Evolutionary conservation across 1,140 invertebrate species (phyloP), one percentile per base, ranked within the genome.

Genomic region (Solenopsis fugax): DNA sequence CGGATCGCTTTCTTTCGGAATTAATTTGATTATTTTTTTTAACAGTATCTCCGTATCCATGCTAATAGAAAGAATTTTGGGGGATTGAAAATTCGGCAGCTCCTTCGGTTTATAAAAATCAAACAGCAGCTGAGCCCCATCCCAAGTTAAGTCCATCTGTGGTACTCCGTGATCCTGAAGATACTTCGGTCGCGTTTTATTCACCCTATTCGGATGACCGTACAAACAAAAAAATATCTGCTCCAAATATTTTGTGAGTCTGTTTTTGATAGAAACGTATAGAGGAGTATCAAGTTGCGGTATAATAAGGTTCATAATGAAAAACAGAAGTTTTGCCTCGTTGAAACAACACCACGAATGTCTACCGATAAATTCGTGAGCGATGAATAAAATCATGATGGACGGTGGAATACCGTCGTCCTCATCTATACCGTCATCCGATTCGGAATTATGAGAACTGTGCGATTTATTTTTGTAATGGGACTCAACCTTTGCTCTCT

Each of bases 141-240:
- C 96, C 98, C 98, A 99, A 10, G 97, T 97, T 52, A 99, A 94
- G 10, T 97, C 94, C 65, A 98, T 96, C 56, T 97, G 96, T 56
- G 96, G 96, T 1, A 97, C 97, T 88, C 97, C 97, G 93, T 99
- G 98, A 89, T 99, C 98, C 69, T 97, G 96, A 4, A 99, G 95
- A 94, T 98, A 96, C 80, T 97, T 96, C 2, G 96, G 95, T 85
- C 97, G 97, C 2, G 95, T 97, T 92, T 97, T 97, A 93, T 97
- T 98, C 86, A 87, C 87, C 87, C 67, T 92, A 75, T 92, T 96
- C 1, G 98, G 98, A 95, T 98, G 98, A 29, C 97, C 97, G 94
- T 98, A 99, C 2, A 99, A 95, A 94, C 98, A 99, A 93, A 97
- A 98, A 69, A 99, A 97, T 90, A 98, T 97, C 94, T 99, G 98